Percentiles rank a stretch among this genome's conserved stretches.
Evolutionary conservation across 2,797 vertebrate genomes (phyloP).

Genomic region (Tiaroga cobitis): DNA sequence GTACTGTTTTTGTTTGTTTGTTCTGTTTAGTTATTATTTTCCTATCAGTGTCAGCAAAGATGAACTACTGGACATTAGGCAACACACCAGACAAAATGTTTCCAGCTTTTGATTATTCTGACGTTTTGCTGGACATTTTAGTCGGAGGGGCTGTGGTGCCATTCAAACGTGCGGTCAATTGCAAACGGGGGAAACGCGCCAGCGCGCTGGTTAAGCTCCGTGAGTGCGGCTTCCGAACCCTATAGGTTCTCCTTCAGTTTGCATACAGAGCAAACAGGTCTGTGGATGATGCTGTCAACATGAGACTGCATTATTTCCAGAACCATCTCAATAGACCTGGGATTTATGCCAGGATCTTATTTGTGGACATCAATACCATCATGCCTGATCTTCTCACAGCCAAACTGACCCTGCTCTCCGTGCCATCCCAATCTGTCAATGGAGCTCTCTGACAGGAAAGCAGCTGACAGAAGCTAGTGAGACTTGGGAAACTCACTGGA

Average conservation of each 20-base stretch:
- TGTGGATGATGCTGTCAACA: not conserved
- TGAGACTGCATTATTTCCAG: not conserved
- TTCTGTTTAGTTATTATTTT: not conserved
- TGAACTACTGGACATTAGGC: not conserved
- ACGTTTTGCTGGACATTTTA: not conserved
- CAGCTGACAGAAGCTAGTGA: no score
- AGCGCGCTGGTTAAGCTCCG: no score
- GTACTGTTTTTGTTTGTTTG: not conserved
- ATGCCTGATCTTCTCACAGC: no score
- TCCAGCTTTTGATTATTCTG: not conserved
- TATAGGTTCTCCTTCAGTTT: no score
- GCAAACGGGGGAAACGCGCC: no score
- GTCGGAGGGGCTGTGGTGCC: not conserved
- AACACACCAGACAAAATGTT: not conserved
- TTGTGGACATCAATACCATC: not conserved
- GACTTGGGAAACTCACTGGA: no score
- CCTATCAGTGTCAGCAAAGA: no score
- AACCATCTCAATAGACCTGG: not conserved
- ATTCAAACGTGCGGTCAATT: not conserved
- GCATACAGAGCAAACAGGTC: not conserved
- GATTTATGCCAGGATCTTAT: not conserved
- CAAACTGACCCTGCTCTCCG: no score
- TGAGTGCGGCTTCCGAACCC: no score
- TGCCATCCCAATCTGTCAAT: no score
- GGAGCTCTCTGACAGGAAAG: no score